Percentiles rank a stretch among this genome's conserved stretches.
Evolutionary conservation across 2,797 vertebrate genomes (phyloP).

Genomic region (Melanotaenia boesemani): DNA sequence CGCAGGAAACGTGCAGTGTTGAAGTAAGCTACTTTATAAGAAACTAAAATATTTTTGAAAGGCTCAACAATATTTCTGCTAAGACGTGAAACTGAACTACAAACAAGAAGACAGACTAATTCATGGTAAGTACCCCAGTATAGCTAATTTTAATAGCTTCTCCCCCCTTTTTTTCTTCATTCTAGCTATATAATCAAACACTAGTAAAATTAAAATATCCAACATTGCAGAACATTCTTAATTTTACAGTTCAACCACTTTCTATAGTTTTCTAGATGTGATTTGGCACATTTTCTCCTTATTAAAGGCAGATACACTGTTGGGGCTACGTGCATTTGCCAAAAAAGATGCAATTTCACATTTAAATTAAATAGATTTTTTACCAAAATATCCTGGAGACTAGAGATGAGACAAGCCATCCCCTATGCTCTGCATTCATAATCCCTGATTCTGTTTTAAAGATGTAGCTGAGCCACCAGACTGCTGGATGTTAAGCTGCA

Average conservation of each 20-base stretch:
- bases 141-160: no score
- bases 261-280: no score
- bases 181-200: no score
- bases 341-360: background rate
- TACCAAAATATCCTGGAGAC: background rate
- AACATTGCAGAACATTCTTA: no score
- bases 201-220: no score
- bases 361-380: background rate
- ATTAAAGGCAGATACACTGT: background rate
- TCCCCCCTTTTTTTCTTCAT: no score
- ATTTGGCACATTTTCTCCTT: background rate
- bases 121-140: no score
- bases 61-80: no score
- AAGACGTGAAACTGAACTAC: no score
- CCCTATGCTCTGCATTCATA: background rate
- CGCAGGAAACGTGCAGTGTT: background rate
- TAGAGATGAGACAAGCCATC: background rate
- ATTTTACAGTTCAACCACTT: no score
- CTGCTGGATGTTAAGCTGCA: constrained; percentile 17
- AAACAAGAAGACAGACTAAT: no score
- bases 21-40: constrained; percentile 3
- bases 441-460: background rate
- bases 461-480: constrained; percentile 23
- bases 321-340: background rate
- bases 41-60: background rate